Conservation (phyloP, 1,140 invertebrate species). For the Diachasma alloeum region DNA sequence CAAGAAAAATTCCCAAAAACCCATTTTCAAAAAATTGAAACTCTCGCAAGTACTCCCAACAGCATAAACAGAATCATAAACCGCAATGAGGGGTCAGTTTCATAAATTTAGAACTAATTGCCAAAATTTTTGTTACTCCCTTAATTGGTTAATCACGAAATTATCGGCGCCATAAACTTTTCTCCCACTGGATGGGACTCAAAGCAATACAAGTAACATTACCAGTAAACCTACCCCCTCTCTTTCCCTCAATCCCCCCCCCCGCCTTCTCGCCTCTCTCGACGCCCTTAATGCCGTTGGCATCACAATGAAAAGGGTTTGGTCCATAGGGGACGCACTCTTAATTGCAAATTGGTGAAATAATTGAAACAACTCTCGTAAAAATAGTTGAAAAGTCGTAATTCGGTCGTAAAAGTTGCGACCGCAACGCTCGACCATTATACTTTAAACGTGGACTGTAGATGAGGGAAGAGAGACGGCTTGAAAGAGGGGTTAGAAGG, state of each 20-base stretch:
- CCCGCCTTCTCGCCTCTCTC: background rate
- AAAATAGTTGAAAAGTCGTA: slow-evolving; percentile 63
- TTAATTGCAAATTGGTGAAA: slow-evolving; percentile 64
- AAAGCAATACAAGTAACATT: slow-evolving; percentile 36
- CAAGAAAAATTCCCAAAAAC: too few species aligned
- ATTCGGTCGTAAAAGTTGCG: slow-evolving; percentile 58
- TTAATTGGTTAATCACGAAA: slow-evolving; percentile 55
- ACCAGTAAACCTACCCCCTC: background rate
- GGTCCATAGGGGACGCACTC: slow-evolving; percentile 30
- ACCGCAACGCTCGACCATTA: slow-evolving; percentile 55
- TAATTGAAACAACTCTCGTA: slow-evolving; percentile 65
- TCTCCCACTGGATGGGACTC: slow-evolving; percentile 27
- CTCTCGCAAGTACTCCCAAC: too few species aligned
- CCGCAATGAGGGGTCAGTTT: background rate
- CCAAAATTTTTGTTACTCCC: slow-evolving; percentile 30
- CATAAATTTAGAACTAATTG: background rate
- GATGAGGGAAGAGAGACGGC: slow-evolving; percentile 35
- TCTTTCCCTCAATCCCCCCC: background rate
- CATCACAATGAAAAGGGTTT: slow-evolving; percentile 20
- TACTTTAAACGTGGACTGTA: slow-evolving; percentile 36
- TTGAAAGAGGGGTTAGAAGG: background rate
- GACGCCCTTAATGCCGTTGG: background rate
- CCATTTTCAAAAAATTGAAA: too few species aligned
- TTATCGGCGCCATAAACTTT: slow-evolving; percentile 54
- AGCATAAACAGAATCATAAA: too few species aligned